phyloP scores from a whole-genome alignment of 2,797 vertebrate species.

The Brotula barbata region DNA sequence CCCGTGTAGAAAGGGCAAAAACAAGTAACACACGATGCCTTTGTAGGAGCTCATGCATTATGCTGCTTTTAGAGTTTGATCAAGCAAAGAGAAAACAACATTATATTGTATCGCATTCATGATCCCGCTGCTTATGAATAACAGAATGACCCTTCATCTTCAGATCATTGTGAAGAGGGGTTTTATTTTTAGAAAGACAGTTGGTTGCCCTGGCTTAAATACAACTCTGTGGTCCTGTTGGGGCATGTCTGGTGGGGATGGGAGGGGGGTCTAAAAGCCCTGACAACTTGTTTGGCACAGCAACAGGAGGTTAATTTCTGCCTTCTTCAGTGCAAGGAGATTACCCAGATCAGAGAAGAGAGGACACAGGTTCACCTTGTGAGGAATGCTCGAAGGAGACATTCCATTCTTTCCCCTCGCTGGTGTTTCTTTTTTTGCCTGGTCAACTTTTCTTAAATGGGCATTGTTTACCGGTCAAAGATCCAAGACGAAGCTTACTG shows the following conservation, averaged over 20 bases:
- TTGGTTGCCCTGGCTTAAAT: constrained; percentile 50
- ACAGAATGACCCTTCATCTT: constrained; percentile 26
- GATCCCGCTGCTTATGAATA: constrained; percentile 4
- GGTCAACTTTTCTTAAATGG: background rate
- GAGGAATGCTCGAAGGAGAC: constrained; percentile 47
- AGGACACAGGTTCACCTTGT: constrained; percentile 48
- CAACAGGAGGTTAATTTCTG: constrained; percentile 46
- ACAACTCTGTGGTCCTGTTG: constrained; percentile 59
- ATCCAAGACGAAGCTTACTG: too few relatives aligned
- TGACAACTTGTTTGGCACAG: constrained; percentile 65
- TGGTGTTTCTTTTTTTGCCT: constrained; percentile 2
- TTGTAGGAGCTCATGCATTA: too few relatives aligned
- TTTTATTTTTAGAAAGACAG: constrained; percentile 53
- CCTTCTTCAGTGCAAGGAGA: constrained; percentile 47
- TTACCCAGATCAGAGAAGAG: constrained; percentile 57
- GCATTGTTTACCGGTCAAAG: constrained; percentile 1
- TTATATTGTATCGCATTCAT: background rate
- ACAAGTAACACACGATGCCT: background rate
- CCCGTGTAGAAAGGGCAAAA: too few relatives aligned
- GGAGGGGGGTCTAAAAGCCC: constrained; percentile 38
- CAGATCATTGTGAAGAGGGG: constrained; percentile 32
- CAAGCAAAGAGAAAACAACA: background rate
- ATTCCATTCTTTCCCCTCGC: constrained; percentile 32
- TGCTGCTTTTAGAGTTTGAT: too few relatives aligned
- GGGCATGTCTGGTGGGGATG: constrained; percentile 57